Conservation (phyloP, 2,888 invertebrate genomes). For the Xanthia icteritia region DNA sequence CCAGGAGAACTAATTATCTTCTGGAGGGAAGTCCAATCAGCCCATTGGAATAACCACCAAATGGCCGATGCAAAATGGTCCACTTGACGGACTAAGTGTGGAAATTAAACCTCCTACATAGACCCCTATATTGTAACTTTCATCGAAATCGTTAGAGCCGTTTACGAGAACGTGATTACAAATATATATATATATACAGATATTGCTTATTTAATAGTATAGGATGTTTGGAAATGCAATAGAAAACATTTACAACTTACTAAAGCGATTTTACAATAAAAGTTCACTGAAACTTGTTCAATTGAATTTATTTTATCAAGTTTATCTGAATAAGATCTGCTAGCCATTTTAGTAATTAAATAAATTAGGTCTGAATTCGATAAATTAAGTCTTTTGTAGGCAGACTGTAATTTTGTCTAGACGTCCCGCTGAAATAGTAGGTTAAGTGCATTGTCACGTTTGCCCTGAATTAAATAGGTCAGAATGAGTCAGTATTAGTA, state of each 20-base stretch:
- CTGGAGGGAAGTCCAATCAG: too few relatives aligned
- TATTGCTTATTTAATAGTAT: too few relatives aligned
- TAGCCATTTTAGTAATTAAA: conserved; percentile 38
- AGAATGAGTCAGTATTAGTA: conserved; percentile 5
- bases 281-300: conserved; percentile 45
- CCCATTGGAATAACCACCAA: too few relatives aligned
- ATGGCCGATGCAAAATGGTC: too few relatives aligned
- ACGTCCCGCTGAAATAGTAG: conserved; percentile 19
- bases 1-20: too few relatives aligned
- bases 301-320: conserved; percentile 52
- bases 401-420: conserved; percentile 44
- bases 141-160: too few relatives aligned
- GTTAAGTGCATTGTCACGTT: conserved; percentile 42
- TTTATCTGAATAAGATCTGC: conserved; percentile 47
- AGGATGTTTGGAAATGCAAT: conserved; percentile 20
- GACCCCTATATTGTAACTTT: too few relatives aligned
- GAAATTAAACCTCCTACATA: too few relatives aligned
- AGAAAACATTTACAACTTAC: conserved; percentile 12
- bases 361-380: conserved; percentile 34
- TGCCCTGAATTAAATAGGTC: conserved; percentile 15
- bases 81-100: too few relatives aligned
- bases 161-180: too few relatives aligned
- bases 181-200: too few relatives aligned
- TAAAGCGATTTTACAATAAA: conserved; percentile 26
- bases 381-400: conserved; percentile 29